Evolutionary conservation across 2,797 vertebrate species (phyloP).

Genomic region (Cetoscarus ocellatus): DNA sequence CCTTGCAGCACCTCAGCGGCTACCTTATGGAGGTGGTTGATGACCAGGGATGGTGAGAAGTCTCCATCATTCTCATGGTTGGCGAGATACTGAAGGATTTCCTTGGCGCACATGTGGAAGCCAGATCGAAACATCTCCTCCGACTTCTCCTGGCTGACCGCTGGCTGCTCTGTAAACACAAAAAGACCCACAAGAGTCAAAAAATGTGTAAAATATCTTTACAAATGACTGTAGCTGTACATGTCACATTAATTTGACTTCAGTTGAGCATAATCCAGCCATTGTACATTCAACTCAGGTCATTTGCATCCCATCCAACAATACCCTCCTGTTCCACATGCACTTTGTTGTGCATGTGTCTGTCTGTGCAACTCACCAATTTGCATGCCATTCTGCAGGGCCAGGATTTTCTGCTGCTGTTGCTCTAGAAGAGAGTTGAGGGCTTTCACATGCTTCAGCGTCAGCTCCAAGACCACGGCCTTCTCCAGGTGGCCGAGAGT

Average conservation of each 20-base stretch:
- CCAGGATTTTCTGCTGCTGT: slow-evolving; percentile 96
- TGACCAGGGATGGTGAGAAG: slow-evolving; percentile 88
- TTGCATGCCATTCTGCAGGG: slow-evolving; percentile 92
- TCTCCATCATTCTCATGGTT: slow-evolving; percentile 89
- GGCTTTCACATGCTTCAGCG: slow-evolving; percentile 96
- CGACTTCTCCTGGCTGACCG: slow-evolving; percentile 86
- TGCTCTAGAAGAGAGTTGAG: slow-evolving; percentile 95
- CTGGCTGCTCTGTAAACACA: slow-evolving; percentile 86
- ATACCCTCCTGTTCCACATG: slow-evolving; percentile 5
- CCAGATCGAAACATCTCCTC: slow-evolving; percentile 97
- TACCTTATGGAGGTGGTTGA: slow-evolving; percentile 93
- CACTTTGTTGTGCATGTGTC: not conserved
- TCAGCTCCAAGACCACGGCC: slow-evolving; percentile 97
- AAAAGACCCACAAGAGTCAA: slow-evolving; percentile 46
- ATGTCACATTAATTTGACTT: slow-evolving; percentile 29
- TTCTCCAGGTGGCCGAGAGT: slow-evolving; percentile 99
- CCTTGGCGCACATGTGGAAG: slow-evolving; percentile 97
- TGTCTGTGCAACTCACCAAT: slow-evolving; percentile 70
- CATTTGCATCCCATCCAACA: slow-evolving; percentile 36
- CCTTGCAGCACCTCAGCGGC: slow-evolving; percentile 91
- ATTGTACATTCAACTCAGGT: slow-evolving; percentile 6
- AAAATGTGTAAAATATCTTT: not conserved
- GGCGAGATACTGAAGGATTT: slow-evolving; percentile 93
- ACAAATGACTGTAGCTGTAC: not conserved
- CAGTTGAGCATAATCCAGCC: slow-evolving; percentile 13